A percentile compares a stretch with the other conserved stretches of the same genome.
Conservation (phyloP, 2,113 vertebrate species). For the Neolamprologus longior region DNA sequence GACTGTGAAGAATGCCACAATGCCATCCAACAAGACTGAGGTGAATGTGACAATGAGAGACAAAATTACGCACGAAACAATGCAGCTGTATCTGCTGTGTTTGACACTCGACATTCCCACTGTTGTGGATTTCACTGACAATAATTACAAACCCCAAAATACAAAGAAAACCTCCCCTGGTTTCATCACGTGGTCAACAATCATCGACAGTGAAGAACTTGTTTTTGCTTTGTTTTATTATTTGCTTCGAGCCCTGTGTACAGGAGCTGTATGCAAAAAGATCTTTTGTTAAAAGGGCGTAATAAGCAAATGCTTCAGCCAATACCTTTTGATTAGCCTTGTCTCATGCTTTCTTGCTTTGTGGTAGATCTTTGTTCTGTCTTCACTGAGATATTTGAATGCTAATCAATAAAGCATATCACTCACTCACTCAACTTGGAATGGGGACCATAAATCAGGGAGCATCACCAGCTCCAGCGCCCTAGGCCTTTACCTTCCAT, state of each 20-base stretch:
- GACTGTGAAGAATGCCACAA: neutral
- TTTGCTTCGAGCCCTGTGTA: too few species aligned
- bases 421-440: neutral
- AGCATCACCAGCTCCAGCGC: neutral
- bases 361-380: too few species aligned
- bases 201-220: neutral
- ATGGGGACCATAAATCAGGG: neutral
- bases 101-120: neutral
- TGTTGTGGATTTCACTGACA: neutral
- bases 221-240: too few species aligned
- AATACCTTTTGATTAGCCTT: too few species aligned
- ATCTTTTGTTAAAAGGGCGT: too few species aligned
- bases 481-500: neutral
- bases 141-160: neutral
- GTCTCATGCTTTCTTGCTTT: too few species aligned
- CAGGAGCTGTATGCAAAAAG: too few species aligned
- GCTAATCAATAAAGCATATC: too few species aligned
- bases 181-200: neutral
- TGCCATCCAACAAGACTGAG: neutral
- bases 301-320: too few species aligned
- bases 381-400: too few species aligned
- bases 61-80: neutral
- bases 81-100: neutral
- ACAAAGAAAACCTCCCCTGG: neutral
- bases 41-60: neutral